Base-by-base conservation (phyloP, 2,113 vertebrate species). In the Sialia sialis region DNA sequence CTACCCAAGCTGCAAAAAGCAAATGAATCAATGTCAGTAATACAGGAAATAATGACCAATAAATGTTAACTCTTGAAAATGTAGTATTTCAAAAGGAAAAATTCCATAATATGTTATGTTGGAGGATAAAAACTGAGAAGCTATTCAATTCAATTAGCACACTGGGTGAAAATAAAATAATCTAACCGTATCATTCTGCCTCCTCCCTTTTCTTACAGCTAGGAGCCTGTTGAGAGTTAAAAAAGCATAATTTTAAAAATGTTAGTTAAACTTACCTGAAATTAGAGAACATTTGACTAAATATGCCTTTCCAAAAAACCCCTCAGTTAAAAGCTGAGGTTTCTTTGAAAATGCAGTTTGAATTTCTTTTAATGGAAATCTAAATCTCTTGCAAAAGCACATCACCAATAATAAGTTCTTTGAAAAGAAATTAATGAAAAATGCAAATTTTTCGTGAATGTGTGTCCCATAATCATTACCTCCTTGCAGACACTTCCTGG, bases 1-100 rank as follows among this genome's bases (percentile, higher is more conserved):
- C 44, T 88, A 90, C 23, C 36, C 63, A 1, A 80, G 78, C 63
- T 87, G 48, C 44, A 81, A 29, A 88, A 67, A 41, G 38, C 95
- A 95, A 96, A 90, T 52, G 85, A 96, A 82, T 32, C 51, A 74
- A 88, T 51, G 75, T 89, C 82, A 68, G 70, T 88, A 83, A 93
- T 41, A 63, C 2, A 83, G 48, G 51, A 63, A 80, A 86, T 86
- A 86, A 85, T 55, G 58, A 80, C 46, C 34, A 64, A 82, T 70
- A 86, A 93, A 90, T 32, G 20, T 32, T 76, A 95, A 87, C 46
- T 56, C 52, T 18, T 86, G 32, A 93, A 64, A 94, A 95, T 19
- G 52, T 5, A 89, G 29, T 27, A 72, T 91, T 96, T 84, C 20
- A 58, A 96, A 78, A 11, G 21, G 49, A 63, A 93, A 89, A 91